These are phyloP conservation scores for Parotocinclus haroldoi DNA, from an alignment of 2,797 vertebrate species.

Conservation along the genomic window DNA sequence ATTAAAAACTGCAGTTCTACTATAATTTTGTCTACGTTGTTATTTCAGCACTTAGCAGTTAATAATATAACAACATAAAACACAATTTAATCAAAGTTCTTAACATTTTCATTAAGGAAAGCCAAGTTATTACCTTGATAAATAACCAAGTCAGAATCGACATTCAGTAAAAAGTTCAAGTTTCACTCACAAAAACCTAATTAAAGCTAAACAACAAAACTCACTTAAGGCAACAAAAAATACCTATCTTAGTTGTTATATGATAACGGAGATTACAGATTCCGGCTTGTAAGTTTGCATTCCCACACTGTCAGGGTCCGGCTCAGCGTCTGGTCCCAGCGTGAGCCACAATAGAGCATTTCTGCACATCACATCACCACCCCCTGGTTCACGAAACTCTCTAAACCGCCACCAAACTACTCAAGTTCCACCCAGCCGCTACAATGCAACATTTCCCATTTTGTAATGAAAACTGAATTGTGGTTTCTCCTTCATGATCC, in stretches of 20 bases:
- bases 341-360: slow-evolving; percentile 22
- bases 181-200: too few relatives aligned
- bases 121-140: too few relatives aligned
- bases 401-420: slow-evolving; percentile 10
- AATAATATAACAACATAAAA: too few relatives aligned
- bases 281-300: slow-evolving; percentile 15
- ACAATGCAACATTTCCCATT: slow-evolving; percentile 34
- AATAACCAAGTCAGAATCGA: too few relatives aligned
- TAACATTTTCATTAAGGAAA: too few relatives aligned
- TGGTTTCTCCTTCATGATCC: slow-evolving; percentile 20
- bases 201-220: too few relatives aligned
- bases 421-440: slow-evolving; percentile 19
- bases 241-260: neutral
- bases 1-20: neutral
- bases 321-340: slow-evolving; percentile 6
- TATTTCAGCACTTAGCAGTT: too few relatives aligned
- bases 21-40: neutral
- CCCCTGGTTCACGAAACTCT: slow-evolving; percentile 30
- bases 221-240: too few relatives aligned
- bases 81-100: too few relatives aligned
- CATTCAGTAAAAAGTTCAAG: too few relatives aligned
- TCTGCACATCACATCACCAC: slow-evolving; percentile 13
- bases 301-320: slow-evolving; percentile 32
- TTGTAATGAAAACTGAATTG: slow-evolving; percentile 52
- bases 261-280: neutral